A percentile compares a stretch with the other conserved stretches of the same genome.
Conservation (phyloP, 30 jellyfish, hydroid and myxozoan genomes). For the Aurelia sp. region DNA sequence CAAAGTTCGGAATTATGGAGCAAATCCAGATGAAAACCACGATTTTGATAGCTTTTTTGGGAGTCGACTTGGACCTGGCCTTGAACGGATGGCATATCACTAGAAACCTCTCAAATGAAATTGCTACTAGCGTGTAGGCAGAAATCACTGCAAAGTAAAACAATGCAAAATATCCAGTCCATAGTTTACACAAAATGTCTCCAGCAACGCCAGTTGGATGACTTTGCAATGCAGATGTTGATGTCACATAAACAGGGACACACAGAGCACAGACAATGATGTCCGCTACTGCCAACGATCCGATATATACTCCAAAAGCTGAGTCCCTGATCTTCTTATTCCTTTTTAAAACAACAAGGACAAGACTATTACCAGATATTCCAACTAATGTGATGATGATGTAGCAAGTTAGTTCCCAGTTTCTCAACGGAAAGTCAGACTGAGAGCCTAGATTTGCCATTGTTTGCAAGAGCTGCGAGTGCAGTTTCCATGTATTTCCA, state of each 20-base stretch:
- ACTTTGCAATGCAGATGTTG: slow-evolving; percentile 27
- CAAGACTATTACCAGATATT: slow-evolving; percentile 31
- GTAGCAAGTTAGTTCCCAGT: slow-evolving; percentile 29
- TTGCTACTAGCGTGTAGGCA: slow-evolving; percentile 40
- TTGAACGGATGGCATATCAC: slow-evolving; percentile 55
- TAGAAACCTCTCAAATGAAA: slow-evolving; percentile 42
- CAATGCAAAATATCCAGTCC: slow-evolving; percentile 41
- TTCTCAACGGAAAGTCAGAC: slow-evolving; percentile 40
- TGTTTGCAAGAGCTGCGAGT: neutral
- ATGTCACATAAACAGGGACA: slow-evolving; percentile 55
- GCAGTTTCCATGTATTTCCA: too few relatives aligned
- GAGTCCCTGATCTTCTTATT: slow-evolving; percentile 10
- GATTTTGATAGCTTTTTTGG: slow-evolving; percentile 13
- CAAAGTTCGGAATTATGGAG: slow-evolving; percentile 32
- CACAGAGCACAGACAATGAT: slow-evolving; percentile 23
- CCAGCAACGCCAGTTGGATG: slow-evolving; percentile 60
- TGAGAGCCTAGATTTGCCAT: slow-evolving; percentile 2
- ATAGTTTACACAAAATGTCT: slow-evolving; percentile 37
- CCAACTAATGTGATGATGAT: slow-evolving; percentile 28
- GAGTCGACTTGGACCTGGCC: slow-evolving; percentile 38
- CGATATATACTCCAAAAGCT: slow-evolving; percentile 9
- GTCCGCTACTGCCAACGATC: too few relatives aligned
- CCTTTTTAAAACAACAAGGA: slow-evolving; percentile 10
- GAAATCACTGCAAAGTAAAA: slow-evolving; percentile 55
- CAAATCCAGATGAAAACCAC: slow-evolving; percentile 31